Base-by-base conservation (phyloP, 2,888 invertebrate genomes). In the Scaptomyza caliginosa region DNA sequence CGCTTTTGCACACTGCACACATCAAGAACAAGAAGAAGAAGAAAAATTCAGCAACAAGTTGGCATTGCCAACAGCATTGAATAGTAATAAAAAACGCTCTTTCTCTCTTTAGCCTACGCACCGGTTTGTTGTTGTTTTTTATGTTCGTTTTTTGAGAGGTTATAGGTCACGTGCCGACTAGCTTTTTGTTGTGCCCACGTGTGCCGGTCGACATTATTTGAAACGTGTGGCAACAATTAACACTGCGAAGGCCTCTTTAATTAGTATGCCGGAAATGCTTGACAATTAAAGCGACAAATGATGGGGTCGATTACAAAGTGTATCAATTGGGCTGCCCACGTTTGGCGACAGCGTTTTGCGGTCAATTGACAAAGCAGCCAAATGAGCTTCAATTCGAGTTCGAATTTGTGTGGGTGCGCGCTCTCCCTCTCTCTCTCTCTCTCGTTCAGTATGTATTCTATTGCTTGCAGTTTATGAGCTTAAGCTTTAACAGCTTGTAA, bases 221-320 rank as follows among this genome's bases (percentile, higher is more conserved):
- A 66, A 62, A 84, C 81, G 85, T 81, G 81, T 81, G 85, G 74
- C 79, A 78, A 81, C 81, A 81, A 81, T 81, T 81, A 81, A 74
- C 66, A 34, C 8, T 3, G 16, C 17, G 69, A 68, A 69, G 78
- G 76, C 60, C 74, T 67, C 34, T 65, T 72, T 81, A 80, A 85
- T 82, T 81, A 34, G 16, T 34, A 78, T 66, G 58, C 81, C 81
- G 81, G 81, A 81, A 79, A 69, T 72, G 67, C 56, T 63, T 59
- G 70, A 64, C 70, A 74, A 73, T 74, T 65, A 57, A 65, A 56
- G 43, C 21, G 38, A 32, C 28, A 19, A 21, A 11, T 17, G 17
- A 21, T n/a, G 16, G 42, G 54, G 70, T 73, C 73, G 66, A 74
- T 74, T 66, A 78, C 81, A 77, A 81, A 72, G 66, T 85, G 68